These are phyloP conservation scores for Pogonomyrmex californicus DNA, from an alignment of 1,140 invertebrate genomes.

Conservation along the genomic window DNA sequence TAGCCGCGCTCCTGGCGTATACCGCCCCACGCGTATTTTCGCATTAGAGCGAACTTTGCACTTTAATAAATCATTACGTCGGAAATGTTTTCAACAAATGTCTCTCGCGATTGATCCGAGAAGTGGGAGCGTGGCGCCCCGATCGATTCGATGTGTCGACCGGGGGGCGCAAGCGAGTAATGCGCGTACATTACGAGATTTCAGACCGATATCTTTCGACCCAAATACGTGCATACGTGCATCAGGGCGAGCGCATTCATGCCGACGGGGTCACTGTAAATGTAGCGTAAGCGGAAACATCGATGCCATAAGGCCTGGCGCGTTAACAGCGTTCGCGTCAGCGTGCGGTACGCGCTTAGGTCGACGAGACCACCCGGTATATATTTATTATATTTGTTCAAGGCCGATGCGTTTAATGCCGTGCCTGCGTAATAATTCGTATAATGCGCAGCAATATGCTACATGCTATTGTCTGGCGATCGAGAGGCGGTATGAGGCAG, in stretches of 20 bases:
- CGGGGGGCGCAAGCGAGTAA: too few relatives aligned
- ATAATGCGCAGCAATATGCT: conserved; percentile 78
- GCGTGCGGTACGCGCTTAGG: neutral
- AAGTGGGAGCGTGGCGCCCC: neutral
- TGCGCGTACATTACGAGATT: neutral
- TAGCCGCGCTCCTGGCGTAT: conserved; percentile 6
- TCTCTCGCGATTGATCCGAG: conserved; percentile 6
- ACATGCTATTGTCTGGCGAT: conserved; percentile 74
- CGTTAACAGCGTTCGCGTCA: neutral
- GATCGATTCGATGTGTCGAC: neutral
- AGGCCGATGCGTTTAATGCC: conserved; percentile 70
- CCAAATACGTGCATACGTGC: conserved; percentile 26
- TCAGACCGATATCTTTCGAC: conserved; percentile 35
- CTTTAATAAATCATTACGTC: conserved; percentile 35
- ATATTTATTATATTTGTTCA: conserved; percentile 77
- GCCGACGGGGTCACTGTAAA: conserved; percentile 55
- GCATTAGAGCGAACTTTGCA: conserved; percentile 37
- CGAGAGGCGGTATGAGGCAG: conserved; percentile 16
- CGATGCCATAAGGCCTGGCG: conserved; percentile 60
- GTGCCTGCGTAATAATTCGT: conserved; percentile 79
- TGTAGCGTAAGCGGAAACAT: conserved; percentile 64
- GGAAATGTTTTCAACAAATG: neutral
- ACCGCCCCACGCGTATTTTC: conserved; percentile 7
- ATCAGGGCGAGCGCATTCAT: conserved; percentile 10
- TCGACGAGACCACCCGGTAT: conserved; percentile 32